Evolutionary conservation across 2,888 invertebrate species (phyloP).

Genomic region (Drosophila hamatofila): DNA sequence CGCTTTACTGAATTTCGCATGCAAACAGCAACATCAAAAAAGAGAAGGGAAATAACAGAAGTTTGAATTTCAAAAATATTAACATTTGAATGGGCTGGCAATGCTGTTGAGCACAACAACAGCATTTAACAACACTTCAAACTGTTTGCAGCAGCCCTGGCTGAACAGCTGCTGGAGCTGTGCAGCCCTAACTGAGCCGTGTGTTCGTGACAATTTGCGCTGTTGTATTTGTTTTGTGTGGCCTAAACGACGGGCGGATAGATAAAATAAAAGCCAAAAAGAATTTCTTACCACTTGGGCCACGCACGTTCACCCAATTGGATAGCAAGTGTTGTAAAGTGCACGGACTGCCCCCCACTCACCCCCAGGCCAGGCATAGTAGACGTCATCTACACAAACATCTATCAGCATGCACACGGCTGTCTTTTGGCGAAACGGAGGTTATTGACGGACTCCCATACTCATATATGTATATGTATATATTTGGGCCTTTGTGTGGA

Average conservation of each 20-base stretch:
- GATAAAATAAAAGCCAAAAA: constrained; percentile 26
- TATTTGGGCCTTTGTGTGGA: constrained; percentile 11
- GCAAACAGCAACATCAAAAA: background rate
- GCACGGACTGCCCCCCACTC: constrained; percentile 1
- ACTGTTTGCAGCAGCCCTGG: constrained; percentile 23
- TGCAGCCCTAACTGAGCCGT: constrained; percentile 32
- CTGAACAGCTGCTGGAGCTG: constrained; percentile 41
- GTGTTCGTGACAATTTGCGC: constrained; percentile 49
- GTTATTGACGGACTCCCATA: constrained; percentile 59
- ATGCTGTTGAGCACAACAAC: constrained; percentile 19
- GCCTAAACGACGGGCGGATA: constrained; percentile 24
- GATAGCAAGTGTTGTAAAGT: constrained; percentile 43
- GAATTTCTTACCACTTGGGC: constrained; percentile 15
- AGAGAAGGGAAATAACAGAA: background rate
- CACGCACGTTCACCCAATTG: constrained; percentile 27
- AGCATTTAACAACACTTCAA: constrained; percentile 36
- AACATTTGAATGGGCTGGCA: constrained; percentile 21
- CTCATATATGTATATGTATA: background rate
- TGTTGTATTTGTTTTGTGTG: constrained; percentile 47
- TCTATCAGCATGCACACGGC: constrained; percentile 83
- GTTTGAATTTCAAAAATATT: constrained; percentile 22
- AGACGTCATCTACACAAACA: constrained; percentile 16
- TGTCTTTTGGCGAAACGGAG: constrained; percentile 85
- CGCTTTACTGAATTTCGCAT: constrained; percentile 14
- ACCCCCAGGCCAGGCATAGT: background rate